Percentiles rank a stretch among this genome's conserved stretches.
Conservation (phyloP, 2,888 invertebrate species). For the Brachyptera putata region DNA sequence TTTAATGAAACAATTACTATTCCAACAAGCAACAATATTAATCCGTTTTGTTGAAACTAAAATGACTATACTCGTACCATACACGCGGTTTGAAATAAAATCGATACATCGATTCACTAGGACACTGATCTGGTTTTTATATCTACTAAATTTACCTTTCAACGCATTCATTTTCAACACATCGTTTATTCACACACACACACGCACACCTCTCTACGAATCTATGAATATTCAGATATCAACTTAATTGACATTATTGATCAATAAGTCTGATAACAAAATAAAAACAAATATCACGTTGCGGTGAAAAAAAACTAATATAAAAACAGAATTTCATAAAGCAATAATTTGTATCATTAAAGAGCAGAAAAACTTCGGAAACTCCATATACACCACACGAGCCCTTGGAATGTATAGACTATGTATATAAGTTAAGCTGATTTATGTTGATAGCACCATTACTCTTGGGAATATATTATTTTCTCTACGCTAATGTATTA, state of each 20-base stretch:
- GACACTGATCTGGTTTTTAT: too few relatives aligned
- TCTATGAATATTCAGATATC: neutral
- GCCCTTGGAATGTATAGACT: neutral
- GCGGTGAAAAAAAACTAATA: slow-evolving; percentile 8
- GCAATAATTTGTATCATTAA: slow-evolving; percentile 20
- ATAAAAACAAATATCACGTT: too few relatives aligned
- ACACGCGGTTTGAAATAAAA: too few relatives aligned
- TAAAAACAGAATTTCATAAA: slow-evolving; percentile 4
- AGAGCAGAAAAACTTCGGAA: slow-evolving; percentile 7
- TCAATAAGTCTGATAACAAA: slow-evolving; percentile 4
- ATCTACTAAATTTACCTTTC: too few relatives aligned
- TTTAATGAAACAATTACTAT: too few relatives aligned
- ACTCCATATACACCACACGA: neutral
- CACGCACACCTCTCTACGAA: too few relatives aligned
- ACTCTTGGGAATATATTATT: slow-evolving; percentile 18
- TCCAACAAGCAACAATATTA: too few relatives aligned
- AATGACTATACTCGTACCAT: too few relatives aligned
- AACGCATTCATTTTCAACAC: too few relatives aligned
- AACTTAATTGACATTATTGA: slow-evolving; percentile 8
- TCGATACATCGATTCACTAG: too few relatives aligned
- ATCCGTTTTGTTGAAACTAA: too few relatives aligned
- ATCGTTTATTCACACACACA: too few relatives aligned
- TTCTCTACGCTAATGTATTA: slow-evolving; percentile 17
- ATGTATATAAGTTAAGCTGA: slow-evolving; percentile 17
- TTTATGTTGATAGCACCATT: slow-evolving; percentile 17